Percentiles rank a stretch among this genome's conserved stretches.
Conservation (phyloP, 1,140 invertebrate genomes). For the Drosophila kohkoa region DNA sequence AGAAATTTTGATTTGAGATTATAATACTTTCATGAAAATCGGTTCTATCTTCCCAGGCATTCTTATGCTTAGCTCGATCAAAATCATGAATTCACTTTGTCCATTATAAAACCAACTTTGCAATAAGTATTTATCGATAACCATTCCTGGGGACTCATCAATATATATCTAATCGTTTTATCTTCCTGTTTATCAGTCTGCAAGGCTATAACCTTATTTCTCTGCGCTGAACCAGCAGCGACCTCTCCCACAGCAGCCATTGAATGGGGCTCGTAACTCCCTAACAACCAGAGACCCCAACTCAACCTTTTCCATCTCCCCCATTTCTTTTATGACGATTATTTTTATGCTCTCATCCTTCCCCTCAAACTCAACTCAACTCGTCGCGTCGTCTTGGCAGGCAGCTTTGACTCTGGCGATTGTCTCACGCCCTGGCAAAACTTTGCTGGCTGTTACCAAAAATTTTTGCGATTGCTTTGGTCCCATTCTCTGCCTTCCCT, state of each 20-base stretch:
- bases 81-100: not conserved
- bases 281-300: constrained; percentile 7
- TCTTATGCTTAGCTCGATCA: not conserved
- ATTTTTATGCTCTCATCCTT: constrained; percentile 65
- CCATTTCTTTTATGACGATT: constrained; percentile 74
- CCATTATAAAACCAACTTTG: constrained; percentile 5
- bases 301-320: not conserved
- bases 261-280: not conserved
- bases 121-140: constrained; percentile 15
- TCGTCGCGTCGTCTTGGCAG: constrained; percentile 2
- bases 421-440: constrained; percentile 35
- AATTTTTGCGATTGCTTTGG: constrained; percentile 62
- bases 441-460: constrained; percentile 60
- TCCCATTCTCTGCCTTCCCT: not conserved
- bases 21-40: too few relatives aligned
- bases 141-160: constrained; percentile 7
- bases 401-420: constrained; percentile 7
- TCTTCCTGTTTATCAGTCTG: constrained; percentile 30
- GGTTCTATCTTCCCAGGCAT: not conserved
- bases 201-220: constrained; percentile 23
- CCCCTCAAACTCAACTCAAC: not conserved
- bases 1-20: too few relatives aligned
- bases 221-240: constrained; percentile 6
- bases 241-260: constrained; percentile 1
- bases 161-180: constrained; percentile 35